Base-by-base conservation (phyloP, 2,888 invertebrate genomes). In the Rhingia rostrata region DNA sequence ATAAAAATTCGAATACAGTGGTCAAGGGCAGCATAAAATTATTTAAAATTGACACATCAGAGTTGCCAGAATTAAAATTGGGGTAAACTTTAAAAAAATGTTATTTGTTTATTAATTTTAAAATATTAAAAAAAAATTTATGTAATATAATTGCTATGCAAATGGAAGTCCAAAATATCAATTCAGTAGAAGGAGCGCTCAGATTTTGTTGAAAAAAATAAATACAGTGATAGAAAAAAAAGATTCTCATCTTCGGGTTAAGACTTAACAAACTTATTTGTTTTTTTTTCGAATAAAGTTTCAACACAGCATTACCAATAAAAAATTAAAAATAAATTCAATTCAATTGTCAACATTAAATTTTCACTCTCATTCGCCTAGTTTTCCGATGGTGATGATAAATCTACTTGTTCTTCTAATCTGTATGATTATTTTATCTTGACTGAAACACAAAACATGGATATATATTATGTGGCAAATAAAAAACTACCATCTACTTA, bases 401-500 rank as follows among this genome's bases (percentile, higher is more conserved):
- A 47, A 54, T n/a, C 35, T 56, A 33, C 35, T 39, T 22, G 47
- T 35, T 33, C 22, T 70, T 54, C 10, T 49, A 6, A 49, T 9
- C 22, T 22, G 30, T 49, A 12, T 10, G 9, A 41, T 7, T 35
- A 12, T 32, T 66, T 51, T 53, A 9, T 45, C 72, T 56, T 53
- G 54, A 61, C 22, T 53, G 75, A 77, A 64, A 56, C 56, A 69
- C 49, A 61, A 58, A 56, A 74, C 39, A 47, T 53, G 7, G 33
- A 64, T 64, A 74, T 9, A 73, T 43, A 14, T 47, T 12, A 63
- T 56, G 63, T 51, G 41, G 30, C 53, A 33, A 61, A 30, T 56
- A 35, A 53, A 14, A 60, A 66, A 69, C 73, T 78, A 82, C 82
- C 82, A 78, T 83, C 82, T 83, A 78, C 78, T 78, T 83, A 83